Base-by-base conservation (phyloP, 2,113 vertebrate genomes). In the Alligator sinensis region DNA sequence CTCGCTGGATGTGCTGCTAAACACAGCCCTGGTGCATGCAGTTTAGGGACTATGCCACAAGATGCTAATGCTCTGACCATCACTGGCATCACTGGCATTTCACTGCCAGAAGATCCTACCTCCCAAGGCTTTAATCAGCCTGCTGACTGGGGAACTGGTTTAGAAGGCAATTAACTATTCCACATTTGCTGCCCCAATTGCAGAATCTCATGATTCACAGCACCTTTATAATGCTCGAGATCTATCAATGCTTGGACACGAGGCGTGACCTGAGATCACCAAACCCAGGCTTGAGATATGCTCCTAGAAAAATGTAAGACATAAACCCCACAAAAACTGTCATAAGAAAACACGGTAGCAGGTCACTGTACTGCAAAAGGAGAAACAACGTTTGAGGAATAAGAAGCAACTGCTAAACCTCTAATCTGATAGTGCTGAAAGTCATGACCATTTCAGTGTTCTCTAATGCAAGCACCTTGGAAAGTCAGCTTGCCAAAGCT, bases 141-240 rank as follows among this genome's bases (percentile, higher is more conserved):
- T 92, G 78, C 86, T 83, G 91, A 95, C 34, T 10, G 15, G 63
- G 27, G 87, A 95, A 86, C 59, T 61, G 64, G 90, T 80, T 92
- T 75, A 93, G 78, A 68, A 81, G 90, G 80, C 11, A 77, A 88
- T 97, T 91, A 95, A 96, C 95, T 82, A 97, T 94, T 86, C 75
- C 57, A 76, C 28, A 75, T 83, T 74, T 93, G 82, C 80, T 91
- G 82, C 87, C 87, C 47, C 89, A 89, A 84, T 64, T 82, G 93
- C 79, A 96, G 18, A 87, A 16, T 93, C 83, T 94, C 87, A 91
- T 34, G 68, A 59, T 83, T 47, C 80, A 95, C 86, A 87, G 59
- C 54, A 91, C 76, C 77, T 92, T 92, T 93, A 87, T 96, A 92
- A 92, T 80, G 57, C 92, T 95, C 6, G 16, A 97, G 95, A 94